These are phyloP conservation scores for Acrobasis suavella DNA, from an alignment of 2,888 invertebrate genomes.

Conservation along the genomic window DNA sequence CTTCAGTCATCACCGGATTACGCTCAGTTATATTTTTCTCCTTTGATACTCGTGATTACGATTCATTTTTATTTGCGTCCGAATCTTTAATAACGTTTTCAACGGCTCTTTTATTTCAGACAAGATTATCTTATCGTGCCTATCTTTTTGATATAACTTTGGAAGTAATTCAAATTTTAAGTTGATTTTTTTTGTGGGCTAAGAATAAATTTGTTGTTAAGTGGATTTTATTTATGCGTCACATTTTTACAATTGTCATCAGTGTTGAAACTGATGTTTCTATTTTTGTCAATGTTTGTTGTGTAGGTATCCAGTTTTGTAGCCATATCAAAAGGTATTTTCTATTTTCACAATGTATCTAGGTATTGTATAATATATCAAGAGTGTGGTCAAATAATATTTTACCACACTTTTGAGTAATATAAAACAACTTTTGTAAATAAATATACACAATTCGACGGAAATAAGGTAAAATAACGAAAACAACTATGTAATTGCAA, in stretches of 20 bases:
- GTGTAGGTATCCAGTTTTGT: too few species aligned
- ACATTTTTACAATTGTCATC: neutral
- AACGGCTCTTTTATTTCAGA: constrained; percentile 11
- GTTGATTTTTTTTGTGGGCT: neutral
- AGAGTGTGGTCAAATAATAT: too few species aligned
- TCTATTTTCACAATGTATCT: too few species aligned
- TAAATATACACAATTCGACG: too few species aligned
- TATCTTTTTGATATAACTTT: constrained; percentile 9
- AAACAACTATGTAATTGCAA: too few species aligned
- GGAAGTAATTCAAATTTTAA: constrained; percentile 3
- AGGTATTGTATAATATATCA: too few species aligned
- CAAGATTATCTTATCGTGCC: neutral
- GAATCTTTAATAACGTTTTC: constrained; percentile 28
- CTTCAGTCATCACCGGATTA: constrained; percentile 58
- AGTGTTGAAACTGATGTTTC: too few species aligned
- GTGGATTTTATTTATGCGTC: neutral
- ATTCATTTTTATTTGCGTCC: constrained; percentile 56
- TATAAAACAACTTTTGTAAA: too few species aligned
- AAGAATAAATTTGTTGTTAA: neutral
- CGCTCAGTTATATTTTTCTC: constrained; percentile 49
- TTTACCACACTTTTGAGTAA: too few species aligned
- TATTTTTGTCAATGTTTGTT: too few species aligned
- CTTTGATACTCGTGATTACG: constrained; percentile 60
- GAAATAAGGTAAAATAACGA: too few species aligned
- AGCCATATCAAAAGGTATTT: too few species aligned